A percentile compares a stretch with the other conserved stretches of the same genome.
Evolutionary conservation across 2,113 vertebrate genomes (phyloP).

Genomic region (Chaetorhynchus papuensis): DNA sequence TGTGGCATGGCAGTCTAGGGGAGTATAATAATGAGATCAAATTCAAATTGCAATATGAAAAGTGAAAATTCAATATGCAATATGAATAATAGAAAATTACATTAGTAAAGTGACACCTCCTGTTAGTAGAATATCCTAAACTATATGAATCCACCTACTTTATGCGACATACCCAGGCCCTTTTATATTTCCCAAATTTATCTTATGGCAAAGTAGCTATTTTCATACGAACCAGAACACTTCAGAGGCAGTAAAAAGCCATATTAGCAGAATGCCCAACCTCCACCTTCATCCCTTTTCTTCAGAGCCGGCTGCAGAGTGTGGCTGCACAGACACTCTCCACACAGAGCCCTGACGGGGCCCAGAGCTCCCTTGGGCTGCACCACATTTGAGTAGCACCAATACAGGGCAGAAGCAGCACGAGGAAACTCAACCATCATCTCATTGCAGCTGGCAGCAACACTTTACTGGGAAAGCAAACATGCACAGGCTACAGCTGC

Average conservation of each 20-base stretch:
- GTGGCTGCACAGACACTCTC: neutral
- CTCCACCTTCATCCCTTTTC: neutral
- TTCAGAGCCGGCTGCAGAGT: neutral
- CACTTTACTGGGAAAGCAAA: neutral
- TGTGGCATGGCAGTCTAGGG: neutral
- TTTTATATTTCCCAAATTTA: neutral
- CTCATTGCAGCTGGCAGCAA: neutral
- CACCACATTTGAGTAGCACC: fast-evolving
- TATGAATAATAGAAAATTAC: constrained; percentile 41
- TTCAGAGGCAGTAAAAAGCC: neutral
- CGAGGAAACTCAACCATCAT: neutral
- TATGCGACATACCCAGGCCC: neutral
- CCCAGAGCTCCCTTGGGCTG: neutral
- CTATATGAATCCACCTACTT: neutral
- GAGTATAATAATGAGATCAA: constrained; percentile 43
- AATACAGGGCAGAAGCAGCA: neutral
- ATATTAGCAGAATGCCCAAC: neutral
- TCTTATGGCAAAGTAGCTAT: neutral
- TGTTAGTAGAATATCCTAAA: neutral
- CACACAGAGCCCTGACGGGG: fast-evolving
- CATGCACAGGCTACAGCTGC: neutral
- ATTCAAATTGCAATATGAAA: constrained; percentile 41
- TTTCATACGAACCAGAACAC: neutral
- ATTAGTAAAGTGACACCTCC: neutral
- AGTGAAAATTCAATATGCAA: constrained; percentile 46